Evolutionary conservation across 2,797 vertebrate genomes (phyloP).

Genomic region (Mormyrus hasselquistii): DNA sequence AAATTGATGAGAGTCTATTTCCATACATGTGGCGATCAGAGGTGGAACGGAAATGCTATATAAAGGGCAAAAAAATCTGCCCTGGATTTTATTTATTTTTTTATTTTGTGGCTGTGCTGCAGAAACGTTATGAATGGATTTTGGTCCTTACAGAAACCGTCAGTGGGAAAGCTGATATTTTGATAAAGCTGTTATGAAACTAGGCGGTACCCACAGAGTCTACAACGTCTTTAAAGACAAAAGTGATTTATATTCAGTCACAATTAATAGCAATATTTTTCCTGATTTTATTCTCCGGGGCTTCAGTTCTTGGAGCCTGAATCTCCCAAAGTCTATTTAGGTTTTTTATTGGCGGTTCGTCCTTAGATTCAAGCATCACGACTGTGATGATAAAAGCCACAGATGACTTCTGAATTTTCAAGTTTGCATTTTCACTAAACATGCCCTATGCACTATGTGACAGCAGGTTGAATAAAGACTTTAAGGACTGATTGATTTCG

Average conservation of each 20-base stretch:
- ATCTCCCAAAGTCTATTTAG: not conserved
- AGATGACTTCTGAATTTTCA: not conserved
- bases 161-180: not conserved
- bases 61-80: conserved; percentile 31
- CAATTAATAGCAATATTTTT: not conserved
- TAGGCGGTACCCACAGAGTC: not conserved
- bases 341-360: not conserved
- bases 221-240: not conserved
- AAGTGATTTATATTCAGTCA: not conserved
- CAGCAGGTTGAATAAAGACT: not conserved
- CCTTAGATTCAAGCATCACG: not conserved
- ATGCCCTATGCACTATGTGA: not conserved
- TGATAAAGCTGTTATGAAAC: not conserved
- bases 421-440: not conserved
- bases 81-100: conserved; percentile 40
- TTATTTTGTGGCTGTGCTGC: conserved; percentile 47
- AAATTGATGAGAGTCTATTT: conserved; percentile 65
- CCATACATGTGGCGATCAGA: conserved; percentile 10
- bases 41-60: conserved; percentile 21
- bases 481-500: conserved; percentile 6
- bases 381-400: not conserved
- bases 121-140: conserved; percentile 33
- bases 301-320: not conserved
- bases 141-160: not conserved
- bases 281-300: not conserved